phyloP scores from a whole-genome alignment of 2,888 invertebrate genomes.

The Pachliopta kotzebuea region DNA sequence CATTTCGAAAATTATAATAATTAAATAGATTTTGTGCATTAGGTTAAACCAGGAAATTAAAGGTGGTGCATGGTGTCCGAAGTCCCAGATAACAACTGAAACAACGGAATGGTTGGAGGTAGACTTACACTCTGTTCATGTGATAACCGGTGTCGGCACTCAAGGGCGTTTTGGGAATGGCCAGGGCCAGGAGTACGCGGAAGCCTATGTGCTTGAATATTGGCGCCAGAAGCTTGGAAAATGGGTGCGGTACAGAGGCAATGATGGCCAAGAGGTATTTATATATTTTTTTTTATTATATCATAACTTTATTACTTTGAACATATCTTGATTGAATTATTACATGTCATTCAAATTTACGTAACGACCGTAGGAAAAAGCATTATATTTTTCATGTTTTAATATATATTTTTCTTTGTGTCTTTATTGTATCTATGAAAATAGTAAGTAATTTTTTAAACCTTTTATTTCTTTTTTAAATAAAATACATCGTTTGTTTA shows the following conservation, averaged over 20 bases:
- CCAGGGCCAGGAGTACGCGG: constrained; percentile 92
- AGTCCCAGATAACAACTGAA: constrained; percentile 88
- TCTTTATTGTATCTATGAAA: neutral
- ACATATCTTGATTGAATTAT: too few relatives aligned
- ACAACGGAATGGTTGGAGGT: constrained; percentile 90
- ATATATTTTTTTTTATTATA: neutral
- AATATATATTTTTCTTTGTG: neutral
- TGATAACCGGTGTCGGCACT: constrained; percentile 89
- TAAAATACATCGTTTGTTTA: too few relatives aligned
- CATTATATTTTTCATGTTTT: too few relatives aligned
- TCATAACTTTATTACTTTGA: too few relatives aligned
- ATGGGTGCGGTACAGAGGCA: constrained; percentile 90
- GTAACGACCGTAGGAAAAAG: too few relatives aligned
- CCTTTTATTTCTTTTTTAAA: too few relatives aligned
- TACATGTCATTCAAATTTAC: too few relatives aligned
- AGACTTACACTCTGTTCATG: constrained; percentile 88
- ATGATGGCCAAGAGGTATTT: constrained; percentile 88
- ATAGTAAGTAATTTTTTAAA: neutral
- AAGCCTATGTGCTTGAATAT: constrained; percentile 91
- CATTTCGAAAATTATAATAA: too few relatives aligned
- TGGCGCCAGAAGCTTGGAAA: constrained; percentile 89
- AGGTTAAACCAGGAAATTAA: constrained; percentile 90
- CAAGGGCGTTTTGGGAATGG: constrained; percentile 97
- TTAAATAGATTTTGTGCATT: constrained; percentile 34
- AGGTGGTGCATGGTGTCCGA: constrained; percentile 97